Percentiles rank a stretch among this genome's conserved stretches.
Conservation (phyloP, 2,797 vertebrate species). For the Gallinago solitaria region DNA sequence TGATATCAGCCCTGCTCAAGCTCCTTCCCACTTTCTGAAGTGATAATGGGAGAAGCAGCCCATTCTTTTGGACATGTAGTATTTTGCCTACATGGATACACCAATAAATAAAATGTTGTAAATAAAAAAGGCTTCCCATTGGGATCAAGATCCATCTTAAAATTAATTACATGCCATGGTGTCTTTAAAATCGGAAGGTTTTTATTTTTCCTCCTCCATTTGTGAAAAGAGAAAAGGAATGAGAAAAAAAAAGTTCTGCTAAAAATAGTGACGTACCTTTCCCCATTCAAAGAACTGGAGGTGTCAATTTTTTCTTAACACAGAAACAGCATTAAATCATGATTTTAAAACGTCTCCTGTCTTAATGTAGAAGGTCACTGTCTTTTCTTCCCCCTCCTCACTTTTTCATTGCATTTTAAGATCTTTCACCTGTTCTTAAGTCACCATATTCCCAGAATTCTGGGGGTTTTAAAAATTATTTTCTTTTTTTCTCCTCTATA, state of each 20-base stretch:
- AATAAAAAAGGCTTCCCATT: neutral
- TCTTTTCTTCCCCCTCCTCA: neutral
- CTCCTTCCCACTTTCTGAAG: neutral
- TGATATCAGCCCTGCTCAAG: neutral
- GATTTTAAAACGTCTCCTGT: neutral
- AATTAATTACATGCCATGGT: neutral
- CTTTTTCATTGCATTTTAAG: neutral
- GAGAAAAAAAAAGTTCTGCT: neutral
- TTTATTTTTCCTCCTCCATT: neutral
- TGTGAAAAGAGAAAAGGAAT: neutral
- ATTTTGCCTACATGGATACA: neutral
- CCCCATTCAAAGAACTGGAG: neutral
- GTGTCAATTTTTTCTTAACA: neutral
- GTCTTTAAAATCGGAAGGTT: neutral
- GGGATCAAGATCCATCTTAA: neutral
- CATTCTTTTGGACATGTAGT: neutral
- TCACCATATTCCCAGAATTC: neutral
- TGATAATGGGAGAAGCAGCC: neutral
- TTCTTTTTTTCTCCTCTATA: neutral
- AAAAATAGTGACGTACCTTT: neutral
- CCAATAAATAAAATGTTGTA: neutral
- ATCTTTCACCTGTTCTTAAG: neutral
- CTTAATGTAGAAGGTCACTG: neutral
- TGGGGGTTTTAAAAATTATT: neutral
- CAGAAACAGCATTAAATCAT: neutral